phyloP scores from a whole-genome alignment of 2,797 vertebrate genomes.

The Sebastes matsubarae region DNA sequence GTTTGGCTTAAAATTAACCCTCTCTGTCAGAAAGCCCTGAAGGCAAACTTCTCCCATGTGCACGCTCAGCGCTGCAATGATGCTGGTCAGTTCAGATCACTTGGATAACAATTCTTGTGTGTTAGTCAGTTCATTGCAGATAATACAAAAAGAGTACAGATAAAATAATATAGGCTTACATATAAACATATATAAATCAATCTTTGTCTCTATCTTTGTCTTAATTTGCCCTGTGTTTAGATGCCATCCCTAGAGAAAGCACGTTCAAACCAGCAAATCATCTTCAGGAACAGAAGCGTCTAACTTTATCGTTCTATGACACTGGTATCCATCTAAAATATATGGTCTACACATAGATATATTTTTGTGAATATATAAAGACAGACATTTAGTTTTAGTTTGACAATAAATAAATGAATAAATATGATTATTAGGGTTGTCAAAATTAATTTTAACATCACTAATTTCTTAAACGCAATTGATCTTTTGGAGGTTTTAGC shows the following conservation, averaged over 20 bases:
- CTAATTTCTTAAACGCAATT: too few species aligned
- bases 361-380: neutral
- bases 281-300: neutral
- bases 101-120: neutral
- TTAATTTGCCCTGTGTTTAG: neutral
- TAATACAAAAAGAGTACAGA: neutral
- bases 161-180: neutral
- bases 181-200: too few species aligned
- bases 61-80: neutral
- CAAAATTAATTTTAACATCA: too few species aligned
- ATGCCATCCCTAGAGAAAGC: neutral
- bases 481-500: too few species aligned
- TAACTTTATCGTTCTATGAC: neutral
- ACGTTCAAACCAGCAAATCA: neutral
- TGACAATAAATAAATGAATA: neutral
- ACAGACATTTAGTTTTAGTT: neutral
- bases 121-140: neutral
- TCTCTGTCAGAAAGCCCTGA: neutral
- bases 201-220: neutral
- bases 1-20: neutral
- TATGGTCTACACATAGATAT: neutral
- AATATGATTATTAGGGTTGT: neutral
- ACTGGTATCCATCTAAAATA: neutral
- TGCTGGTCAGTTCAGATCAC: neutral
- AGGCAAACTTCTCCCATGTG: neutral